Conservation (phyloP, 2,888 invertebrate genomes). For the Euzetes globulus region DNA sequence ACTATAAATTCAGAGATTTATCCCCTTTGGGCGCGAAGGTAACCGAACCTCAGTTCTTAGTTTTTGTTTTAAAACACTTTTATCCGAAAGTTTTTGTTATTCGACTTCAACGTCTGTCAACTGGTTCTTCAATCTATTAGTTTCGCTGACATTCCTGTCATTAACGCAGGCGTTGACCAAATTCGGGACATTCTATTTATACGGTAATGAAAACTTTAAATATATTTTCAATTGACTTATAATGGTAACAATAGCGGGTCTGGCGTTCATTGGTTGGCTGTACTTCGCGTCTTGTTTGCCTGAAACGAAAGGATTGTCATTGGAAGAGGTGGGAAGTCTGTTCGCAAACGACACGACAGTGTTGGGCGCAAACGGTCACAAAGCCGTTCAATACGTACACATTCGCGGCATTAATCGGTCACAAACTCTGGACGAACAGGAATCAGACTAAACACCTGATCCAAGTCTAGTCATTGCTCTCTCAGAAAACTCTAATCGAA, state of each 20-base stretch:
- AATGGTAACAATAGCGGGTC: not conserved
- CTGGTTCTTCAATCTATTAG: constrained; percentile 53
- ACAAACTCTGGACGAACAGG: constrained; percentile 37
- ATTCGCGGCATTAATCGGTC: constrained; percentile 50
- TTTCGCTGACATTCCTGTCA: constrained; percentile 53
- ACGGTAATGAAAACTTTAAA: too few relatives aligned
- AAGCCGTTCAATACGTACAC: constrained; percentile 51
- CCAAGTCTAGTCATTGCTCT: too few relatives aligned
- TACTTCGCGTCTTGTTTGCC: constrained; percentile 51
- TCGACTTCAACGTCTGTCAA: constrained; percentile 51
- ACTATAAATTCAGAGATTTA: constrained; percentile 55
- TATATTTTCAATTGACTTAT: too few relatives aligned
- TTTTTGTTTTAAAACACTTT: not conserved
- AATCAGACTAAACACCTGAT: not conserved
- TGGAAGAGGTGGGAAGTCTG: constrained; percentile 52
- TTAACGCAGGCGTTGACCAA: constrained; percentile 49
- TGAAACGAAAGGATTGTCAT: constrained; percentile 52
- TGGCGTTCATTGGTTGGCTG: constrained; percentile 41
- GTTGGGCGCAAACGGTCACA: constrained; percentile 33
- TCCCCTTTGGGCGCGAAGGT: constrained; percentile 52
- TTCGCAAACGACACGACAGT: constrained; percentile 44
- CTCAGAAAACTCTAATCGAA: too few relatives aligned
- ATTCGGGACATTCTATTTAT: constrained; percentile 45
- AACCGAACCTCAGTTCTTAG: not conserved
- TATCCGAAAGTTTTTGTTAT: constrained; percentile 48